A percentile compares a stretch with the other conserved stretches of the same genome.
phyloP scores from a whole-genome alignment of 2,797 vertebrate species.

The Smutsia temminckii region DNA sequence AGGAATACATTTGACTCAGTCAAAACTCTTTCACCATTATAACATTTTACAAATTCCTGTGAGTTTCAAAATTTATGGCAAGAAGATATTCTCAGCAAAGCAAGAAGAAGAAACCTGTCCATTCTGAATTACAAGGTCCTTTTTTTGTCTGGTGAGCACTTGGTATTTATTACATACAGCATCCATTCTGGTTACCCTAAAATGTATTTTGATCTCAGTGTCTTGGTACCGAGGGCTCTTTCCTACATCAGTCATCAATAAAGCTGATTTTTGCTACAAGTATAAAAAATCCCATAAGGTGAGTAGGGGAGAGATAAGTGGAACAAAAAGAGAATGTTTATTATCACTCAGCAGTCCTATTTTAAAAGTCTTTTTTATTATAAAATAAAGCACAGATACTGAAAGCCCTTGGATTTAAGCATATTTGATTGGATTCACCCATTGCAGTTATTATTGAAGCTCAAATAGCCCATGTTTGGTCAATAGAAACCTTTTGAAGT shows the following conservation, averaged over 20 bases:
- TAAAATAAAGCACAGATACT: neutral
- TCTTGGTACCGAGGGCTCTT: neutral
- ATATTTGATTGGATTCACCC: neutral
- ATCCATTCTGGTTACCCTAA: neutral
- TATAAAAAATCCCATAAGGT: neutral
- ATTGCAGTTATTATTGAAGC: neutral
- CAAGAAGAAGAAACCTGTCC: neutral
- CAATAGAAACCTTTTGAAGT: neutral
- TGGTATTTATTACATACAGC: neutral
- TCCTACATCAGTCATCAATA: neutral
- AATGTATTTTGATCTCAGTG: neutral
- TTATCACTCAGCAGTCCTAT: neutral
- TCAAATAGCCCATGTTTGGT: neutral
- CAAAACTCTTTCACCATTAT: neutral
- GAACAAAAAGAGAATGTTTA: neutral
- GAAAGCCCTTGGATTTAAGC: neutral
- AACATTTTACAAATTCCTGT: neutral
- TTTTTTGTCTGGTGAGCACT: neutral
- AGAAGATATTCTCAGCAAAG: neutral
- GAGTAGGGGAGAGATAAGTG: neutral
- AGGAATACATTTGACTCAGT: neutral
- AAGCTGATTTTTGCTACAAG: neutral
- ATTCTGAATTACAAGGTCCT: neutral
- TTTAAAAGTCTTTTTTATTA: neutral
- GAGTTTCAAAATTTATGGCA: neutral